Base-by-base conservation (phyloP, 2,888 invertebrate species). In the Zaprionus bogoriensis region DNA sequence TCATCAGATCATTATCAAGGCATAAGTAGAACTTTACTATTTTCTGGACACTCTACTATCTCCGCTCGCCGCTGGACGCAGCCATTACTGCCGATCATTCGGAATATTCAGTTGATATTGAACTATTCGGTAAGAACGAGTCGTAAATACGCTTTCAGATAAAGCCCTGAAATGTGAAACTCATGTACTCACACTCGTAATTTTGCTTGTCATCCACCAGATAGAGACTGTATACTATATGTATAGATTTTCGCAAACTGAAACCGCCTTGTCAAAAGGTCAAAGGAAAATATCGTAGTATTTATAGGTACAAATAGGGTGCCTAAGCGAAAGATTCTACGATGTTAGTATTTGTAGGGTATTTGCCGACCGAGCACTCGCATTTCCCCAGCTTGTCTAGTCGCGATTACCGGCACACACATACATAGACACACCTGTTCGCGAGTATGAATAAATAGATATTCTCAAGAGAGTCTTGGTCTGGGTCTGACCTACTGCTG, bases 401-500 rank as follows among this genome's bases (percentile, higher is more conserved):
- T 4, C 12, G 32, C 32, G 32, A 36, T 36, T 3, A 17, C 3
- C 1, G 10, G 10, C n/a, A 9, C 6, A 7, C 9, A 17, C 14
- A 36, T 17, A 30, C 30, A 30, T 4, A 30, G 30, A 12, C 30
- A 2, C 30, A 30, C 30, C 4, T 30, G 10, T 30, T 2, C 14
- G 17, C 17, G 17, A 36, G 14, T 36, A 38, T 36, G 38, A 54
- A 38, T 38, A 54, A 25, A 48, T 30, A 19, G 9, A 30, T 36
- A 55, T 47, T 47, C 47, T 47, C 28, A 27, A 28, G 30, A 28
- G 55, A 47, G 32, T 36, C 32, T 32, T 12, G 5, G 6, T 27
- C 27, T 27, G 32, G n/a, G 20, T 27, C 19, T 68, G 59, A 70
- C 59, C 68, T 69, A 70, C 53, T 59, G 46, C 38, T 32, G 19